Base-by-base conservation (phyloP, 2,888 invertebrate genomes). In the Dolichomitus sp. region DNA sequence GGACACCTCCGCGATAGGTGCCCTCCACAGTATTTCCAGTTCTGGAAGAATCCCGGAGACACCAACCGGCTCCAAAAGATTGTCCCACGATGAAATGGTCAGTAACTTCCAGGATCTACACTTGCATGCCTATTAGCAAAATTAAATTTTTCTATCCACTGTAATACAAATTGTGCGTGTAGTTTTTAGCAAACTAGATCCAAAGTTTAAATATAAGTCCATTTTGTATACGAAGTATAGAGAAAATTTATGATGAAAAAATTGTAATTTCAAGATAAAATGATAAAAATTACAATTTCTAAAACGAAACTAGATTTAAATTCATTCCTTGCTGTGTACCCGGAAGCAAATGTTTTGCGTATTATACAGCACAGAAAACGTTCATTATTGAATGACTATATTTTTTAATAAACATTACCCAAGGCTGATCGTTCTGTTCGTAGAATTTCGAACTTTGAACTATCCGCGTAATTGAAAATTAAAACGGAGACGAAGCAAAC, bases 1-100 rank as follows among this genome's bases (percentile, higher is more conserved):
- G 0, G 90, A 89, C 2, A 89, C 87, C 59, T 84, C 86, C n/a
- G 63, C n/a, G 6, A 70, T 57, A 40, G 30, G 57, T 54, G 57
- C 69, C 11, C 6, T 68, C 45, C 74, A 66, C 30, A 83, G 59
- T 59, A 54, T 66, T 11, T 80, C 74, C 27, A 74, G 50, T 61
- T 68, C 61, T n/a, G 50, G 66, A 4, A 61, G 73, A 23, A 14
- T 50, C 33, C 23, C 54, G 68, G 68, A 80, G 12, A 27, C 54
- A 33, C 19, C 50, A 17, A 40, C 63, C 23, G 37, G 7, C 54
- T 63, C 54, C 14, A 66, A 70, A 19, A 75, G 37, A 61, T 45
- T 61, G 61, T 6, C 48, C 27, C 76, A 61, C 54, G 50, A n/a
- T 54, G 57, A 59, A 79, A 61, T 57, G 61, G 77, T 82, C 17